These are phyloP conservation scores for Micrasema minimum DNA, from an alignment of 1,140 invertebrate genomes.

Conservation along the genomic window DNA sequence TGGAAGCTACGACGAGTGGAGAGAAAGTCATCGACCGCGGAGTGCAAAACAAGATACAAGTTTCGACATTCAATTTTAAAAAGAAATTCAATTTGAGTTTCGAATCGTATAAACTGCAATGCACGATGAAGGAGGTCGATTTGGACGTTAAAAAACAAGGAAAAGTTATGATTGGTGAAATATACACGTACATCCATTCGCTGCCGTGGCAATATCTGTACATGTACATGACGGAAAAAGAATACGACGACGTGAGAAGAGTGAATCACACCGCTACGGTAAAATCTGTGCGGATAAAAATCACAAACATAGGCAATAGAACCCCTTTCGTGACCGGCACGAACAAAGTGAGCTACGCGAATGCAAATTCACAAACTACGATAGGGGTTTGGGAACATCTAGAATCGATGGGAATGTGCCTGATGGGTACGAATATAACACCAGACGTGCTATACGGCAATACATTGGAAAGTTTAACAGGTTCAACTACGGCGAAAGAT, in stretches of 20 bases:
- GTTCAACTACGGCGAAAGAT: background rate
- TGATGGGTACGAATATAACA: background rate
- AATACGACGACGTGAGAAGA: background rate
- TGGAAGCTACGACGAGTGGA: background rate
- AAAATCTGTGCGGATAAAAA: background rate
- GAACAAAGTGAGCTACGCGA: background rate
- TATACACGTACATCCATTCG: background rate
- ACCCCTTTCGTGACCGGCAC: background rate
- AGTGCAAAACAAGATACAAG: background rate
- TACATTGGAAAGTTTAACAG: background rate
- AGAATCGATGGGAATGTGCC: background rate
- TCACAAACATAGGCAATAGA: background rate
- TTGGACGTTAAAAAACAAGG: background rate
- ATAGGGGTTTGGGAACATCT: background rate
- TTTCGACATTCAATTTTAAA: background rate
- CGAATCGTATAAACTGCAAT: background rate
- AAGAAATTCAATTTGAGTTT: slow-evolving; percentile 15
- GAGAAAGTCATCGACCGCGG: background rate
- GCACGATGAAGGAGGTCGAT: background rate
- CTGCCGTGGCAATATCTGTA: background rate
- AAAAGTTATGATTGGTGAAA: background rate
- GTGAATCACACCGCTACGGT: background rate
- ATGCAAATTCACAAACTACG: background rate
- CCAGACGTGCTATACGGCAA: background rate
- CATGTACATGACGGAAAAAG: slow-evolving; percentile 11